Evolutionary conservation across 2,797 vertebrate genomes (phyloP), one percentile per base, ranked within the genome.

Genomic region (Luscinia megarhynchos): DNA sequence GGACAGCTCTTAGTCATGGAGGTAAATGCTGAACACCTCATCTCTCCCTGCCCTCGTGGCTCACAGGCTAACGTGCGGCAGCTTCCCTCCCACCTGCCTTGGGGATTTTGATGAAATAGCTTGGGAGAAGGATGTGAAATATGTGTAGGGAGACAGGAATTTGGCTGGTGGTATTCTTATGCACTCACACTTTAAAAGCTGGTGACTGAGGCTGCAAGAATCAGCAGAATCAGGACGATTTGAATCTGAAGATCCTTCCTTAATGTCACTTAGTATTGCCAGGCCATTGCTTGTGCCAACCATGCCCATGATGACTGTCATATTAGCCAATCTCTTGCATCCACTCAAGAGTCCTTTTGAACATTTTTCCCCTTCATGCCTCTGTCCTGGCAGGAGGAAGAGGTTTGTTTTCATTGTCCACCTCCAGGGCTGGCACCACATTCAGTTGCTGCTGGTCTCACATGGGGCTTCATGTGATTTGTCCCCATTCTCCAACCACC

Each of bases 31-130:
- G 1, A 94, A 84, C 0, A 0, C 38, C 59, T 20, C 7, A 0
- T 83, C 72, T 43, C 88, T 26, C 62, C 72, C 57, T 93, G 82
- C 59, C 66, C 63, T 91, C 0, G 0, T 89, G 87, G 69, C 59
- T 94, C 10, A 0, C 27, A 43, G 59, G 72, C 58, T 83, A 91
- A 89, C 1, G 1, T 8, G 4, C 93, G 66, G 51, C 81, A 93
- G n/a, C 36, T 91, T 87, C 20, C 72, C 81, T 96, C 90, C 88
- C 88, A 89, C 93, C 51, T 57, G 48, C 58, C 63, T 76, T 83
- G 3, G 21, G 58, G 61, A 50, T 86, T 79, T 6, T 74, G 88
- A 74, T 51, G 67, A 41, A 84, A 24, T n/a, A 54, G 26, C 27
- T 87, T 57, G 20, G 30, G 46, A 74, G 85, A 74, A 78, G 64